Percentiles rank a stretch among this genome's conserved stretches.
These are phyloP conservation scores for Hybos culiciformis DNA, from an alignment of 2,888 invertebrate genomes.

Conservation along the genomic window DNA sequence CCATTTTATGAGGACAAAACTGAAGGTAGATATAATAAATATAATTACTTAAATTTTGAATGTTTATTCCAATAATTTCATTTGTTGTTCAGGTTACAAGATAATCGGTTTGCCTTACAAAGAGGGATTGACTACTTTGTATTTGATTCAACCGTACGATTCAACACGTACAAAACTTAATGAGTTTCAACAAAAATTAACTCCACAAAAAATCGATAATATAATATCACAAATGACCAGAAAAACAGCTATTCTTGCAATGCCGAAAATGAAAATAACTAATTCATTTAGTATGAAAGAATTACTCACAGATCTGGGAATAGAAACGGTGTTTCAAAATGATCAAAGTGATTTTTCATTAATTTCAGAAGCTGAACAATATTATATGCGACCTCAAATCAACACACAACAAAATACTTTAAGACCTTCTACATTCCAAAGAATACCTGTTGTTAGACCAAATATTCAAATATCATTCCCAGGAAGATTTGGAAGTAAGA, in stretches of 20 bases:
- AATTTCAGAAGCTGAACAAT: conserved; percentile 33
- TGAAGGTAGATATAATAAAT: conserved; percentile 16
- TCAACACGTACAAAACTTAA: conserved; percentile 36
- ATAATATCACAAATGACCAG: conserved; percentile 29
- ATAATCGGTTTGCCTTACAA: conserved; percentile 54
- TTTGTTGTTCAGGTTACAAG: conserved; percentile 35
- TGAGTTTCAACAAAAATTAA: conserved; percentile 36
- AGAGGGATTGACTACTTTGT: conserved; percentile 47
- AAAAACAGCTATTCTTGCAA: conserved; percentile 40
- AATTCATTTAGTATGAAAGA: conserved; percentile 42
- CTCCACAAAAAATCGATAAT: conserved; percentile 32
- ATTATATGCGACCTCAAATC: too few relatives aligned
- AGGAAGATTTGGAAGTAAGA: too few relatives aligned
- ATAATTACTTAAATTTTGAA: too few relatives aligned
- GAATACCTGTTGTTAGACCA: too few relatives aligned
- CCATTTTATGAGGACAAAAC: conserved; percentile 37
- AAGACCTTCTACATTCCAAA: too few relatives aligned
- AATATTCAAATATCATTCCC: too few relatives aligned
- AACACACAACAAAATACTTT: too few relatives aligned
- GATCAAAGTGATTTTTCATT: conserved; percentile 51
- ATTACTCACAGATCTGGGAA: conserved; percentile 43
- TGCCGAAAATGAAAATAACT: conserved; percentile 60
- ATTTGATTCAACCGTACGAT: conserved; percentile 45
- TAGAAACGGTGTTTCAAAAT: conserved; percentile 48
- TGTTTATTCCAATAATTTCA: background rate